A percentile compares a stretch with the other conserved stretches of the same genome.
Evolutionary conservation across 2,113 vertebrate species (phyloP).

Genomic region (Lanius collurio): DNA sequence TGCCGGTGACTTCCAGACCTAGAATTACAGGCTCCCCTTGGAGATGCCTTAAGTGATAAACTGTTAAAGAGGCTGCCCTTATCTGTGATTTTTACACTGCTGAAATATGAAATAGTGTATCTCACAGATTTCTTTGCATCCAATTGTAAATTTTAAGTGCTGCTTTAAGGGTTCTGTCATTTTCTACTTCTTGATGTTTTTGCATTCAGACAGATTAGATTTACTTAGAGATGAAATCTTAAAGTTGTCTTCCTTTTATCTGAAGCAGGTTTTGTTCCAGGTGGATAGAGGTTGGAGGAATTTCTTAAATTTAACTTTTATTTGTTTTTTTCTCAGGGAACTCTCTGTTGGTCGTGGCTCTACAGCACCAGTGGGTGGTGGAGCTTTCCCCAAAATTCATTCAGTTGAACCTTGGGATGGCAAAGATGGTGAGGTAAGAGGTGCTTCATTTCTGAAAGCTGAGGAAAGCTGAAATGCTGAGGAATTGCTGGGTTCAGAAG

Average conservation of each 20-base stretch:
- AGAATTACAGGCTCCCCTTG: background rate
- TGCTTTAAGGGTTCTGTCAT: background rate
- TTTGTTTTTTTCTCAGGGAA: conserved; percentile 74
- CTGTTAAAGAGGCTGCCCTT: background rate
- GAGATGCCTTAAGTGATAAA: background rate
- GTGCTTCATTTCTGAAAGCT: background rate
- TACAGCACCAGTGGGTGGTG: conserved; percentile 87
- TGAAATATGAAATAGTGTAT: background rate
- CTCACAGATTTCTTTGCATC: background rate
- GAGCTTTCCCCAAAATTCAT: conserved; percentile 83
- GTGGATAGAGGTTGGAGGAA: background rate
- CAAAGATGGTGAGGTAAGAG: conserved; percentile 92
- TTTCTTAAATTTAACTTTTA: background rate
- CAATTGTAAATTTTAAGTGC: background rate
- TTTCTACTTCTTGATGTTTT: background rate
- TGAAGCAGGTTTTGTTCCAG: background rate
- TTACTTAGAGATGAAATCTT: background rate
- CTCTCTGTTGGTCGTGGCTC: conserved; percentile 94
- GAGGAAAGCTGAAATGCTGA: too few species aligned
- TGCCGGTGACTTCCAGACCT: background rate
- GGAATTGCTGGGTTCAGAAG: background rate
- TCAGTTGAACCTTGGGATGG: conserved; percentile 90
- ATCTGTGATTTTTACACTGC: background rate
- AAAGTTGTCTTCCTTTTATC: background rate
- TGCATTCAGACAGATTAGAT: background rate